Conservation (phyloP, 2,113 vertebrate genomes). For the Asarcornis scutulata region DNA sequence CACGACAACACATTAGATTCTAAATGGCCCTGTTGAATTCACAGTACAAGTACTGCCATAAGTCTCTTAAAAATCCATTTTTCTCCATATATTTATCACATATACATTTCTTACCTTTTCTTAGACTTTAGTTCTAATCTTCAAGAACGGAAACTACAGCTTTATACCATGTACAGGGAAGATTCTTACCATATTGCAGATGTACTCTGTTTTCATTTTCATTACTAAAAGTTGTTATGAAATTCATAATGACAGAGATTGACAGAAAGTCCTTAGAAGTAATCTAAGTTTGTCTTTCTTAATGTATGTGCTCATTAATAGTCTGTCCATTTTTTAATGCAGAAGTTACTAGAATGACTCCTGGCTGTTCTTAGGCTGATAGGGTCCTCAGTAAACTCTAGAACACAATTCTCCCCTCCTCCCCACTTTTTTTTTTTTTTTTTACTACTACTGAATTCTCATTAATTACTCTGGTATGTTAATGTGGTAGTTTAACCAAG, state of each 20-base stretch:
- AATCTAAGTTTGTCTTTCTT: background rate
- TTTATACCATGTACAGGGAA: background rate
- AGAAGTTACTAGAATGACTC: background rate
- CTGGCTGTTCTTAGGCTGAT: background rate
- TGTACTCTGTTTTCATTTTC: background rate
- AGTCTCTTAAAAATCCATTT: background rate
- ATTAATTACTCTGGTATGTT: background rate
- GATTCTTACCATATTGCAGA: background rate
- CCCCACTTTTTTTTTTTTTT: background rate
- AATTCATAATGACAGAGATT: background rate
- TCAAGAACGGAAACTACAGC: background rate
- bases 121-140: background rate
- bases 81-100: too few relatives aligned
- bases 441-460: background rate
- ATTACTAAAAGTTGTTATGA: background rate
- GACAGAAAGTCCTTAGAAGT: constrained; percentile 18
- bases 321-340: background rate
- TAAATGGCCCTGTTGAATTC: background rate
- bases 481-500: background rate
- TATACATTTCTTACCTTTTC: background rate
- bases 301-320: constrained; percentile 9
- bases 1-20: background rate
- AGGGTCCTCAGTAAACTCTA: background rate
- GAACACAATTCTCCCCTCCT: background rate
- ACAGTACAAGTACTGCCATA: background rate